Percentiles rank a stretch among this genome's conserved stretches.
phyloP scores from a whole-genome alignment of 2,888 invertebrate genomes.

The Torymus aiolomorphi region DNA sequence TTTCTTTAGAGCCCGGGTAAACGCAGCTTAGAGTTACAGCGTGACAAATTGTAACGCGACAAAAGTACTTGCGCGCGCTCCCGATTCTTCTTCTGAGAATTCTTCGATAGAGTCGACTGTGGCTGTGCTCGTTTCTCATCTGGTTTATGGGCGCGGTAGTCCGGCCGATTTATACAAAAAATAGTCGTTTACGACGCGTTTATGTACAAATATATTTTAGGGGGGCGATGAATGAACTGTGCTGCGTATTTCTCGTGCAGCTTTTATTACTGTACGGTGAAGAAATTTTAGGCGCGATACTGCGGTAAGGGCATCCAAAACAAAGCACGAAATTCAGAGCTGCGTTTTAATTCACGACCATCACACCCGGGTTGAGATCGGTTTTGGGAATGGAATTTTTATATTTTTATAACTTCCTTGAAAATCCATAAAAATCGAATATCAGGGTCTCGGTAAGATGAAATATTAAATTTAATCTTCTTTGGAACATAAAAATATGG shows the following conservation, averaged over 20 bases:
- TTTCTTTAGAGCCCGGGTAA: neutral
- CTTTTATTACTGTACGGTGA: too few species aligned
- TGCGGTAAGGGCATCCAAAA: neutral
- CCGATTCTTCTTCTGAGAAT: neutral
- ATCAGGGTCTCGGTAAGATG: slow-evolving; percentile 16
- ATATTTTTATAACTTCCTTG: slow-evolving; percentile 50
- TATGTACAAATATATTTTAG: too few species aligned
- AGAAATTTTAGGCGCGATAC: too few species aligned
- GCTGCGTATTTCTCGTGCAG: neutral
- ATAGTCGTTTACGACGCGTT: slow-evolving; percentile 2
- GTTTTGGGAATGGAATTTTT: slow-evolving; percentile 19
- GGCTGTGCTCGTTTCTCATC: slow-evolving; percentile 3
- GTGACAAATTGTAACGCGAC: slow-evolving; percentile 55
- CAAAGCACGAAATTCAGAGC: slow-evolving; percentile 20
- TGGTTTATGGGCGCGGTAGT: slow-evolving; percentile 2
- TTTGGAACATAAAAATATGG: slow-evolving; percentile 6
- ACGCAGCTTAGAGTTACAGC: slow-evolving; percentile 30
- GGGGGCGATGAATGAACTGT: neutral
- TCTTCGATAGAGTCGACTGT: too few species aligned
- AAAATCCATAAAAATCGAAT: slow-evolving; percentile 47
- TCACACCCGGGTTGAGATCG: neutral
- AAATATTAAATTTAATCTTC: slow-evolving; percentile 43
- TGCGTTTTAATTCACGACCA: slow-evolving; percentile 33
- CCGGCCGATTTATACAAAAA: slow-evolving; percentile 5
- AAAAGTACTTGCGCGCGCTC: slow-evolving; percentile 38